Evolutionary conservation across 2,797 vertebrate genomes (phyloP).

Genomic region (Adrianichthys oophorus): DNA sequence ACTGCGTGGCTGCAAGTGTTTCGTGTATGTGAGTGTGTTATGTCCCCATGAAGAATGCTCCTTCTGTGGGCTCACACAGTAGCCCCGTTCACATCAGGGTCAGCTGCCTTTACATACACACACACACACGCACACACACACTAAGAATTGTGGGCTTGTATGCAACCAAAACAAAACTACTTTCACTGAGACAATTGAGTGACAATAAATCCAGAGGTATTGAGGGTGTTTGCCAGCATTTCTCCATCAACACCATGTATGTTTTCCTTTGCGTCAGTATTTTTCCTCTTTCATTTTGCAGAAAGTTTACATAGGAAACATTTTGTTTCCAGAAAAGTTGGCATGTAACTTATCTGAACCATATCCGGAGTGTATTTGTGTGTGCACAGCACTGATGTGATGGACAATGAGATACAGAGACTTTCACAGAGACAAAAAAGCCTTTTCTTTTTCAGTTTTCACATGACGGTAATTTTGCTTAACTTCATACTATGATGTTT

Average conservation of each 20-base stretch:
- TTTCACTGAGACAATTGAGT: conserved; percentile 56
- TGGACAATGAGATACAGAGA: neutral
- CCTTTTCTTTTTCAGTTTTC: no score
- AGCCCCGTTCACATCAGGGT: conserved; percentile 67
- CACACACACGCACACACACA: conserved; percentile 32
- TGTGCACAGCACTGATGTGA: neutral
- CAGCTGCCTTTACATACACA: conserved; percentile 62
- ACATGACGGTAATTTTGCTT: no score
- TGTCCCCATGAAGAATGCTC: conserved; percentile 56
- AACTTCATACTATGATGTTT: no score
- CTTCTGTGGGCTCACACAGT: conserved; percentile 70
- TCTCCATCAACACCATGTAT: neutral
- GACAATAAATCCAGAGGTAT: conserved; percentile 31
- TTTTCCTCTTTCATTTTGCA: conserved; percentile 2
- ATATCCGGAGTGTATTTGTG: conserved; percentile 15
- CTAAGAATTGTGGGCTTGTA: conserved; percentile 23
- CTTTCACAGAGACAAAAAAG: conserved; percentile 1
- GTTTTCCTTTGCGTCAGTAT: neutral
- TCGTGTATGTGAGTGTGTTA: conserved; percentile 27
- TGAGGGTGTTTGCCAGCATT: conserved; percentile 14
- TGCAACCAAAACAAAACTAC: conserved; percentile 59
- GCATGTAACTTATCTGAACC: conserved; percentile 17
- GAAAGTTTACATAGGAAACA: conserved; percentile 8
- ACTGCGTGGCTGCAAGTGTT: conserved; percentile 25
- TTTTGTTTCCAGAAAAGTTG: conserved; percentile 19